Conservation (phyloP, 2,888 invertebrate genomes). For the Aphrophora alni region DNA sequence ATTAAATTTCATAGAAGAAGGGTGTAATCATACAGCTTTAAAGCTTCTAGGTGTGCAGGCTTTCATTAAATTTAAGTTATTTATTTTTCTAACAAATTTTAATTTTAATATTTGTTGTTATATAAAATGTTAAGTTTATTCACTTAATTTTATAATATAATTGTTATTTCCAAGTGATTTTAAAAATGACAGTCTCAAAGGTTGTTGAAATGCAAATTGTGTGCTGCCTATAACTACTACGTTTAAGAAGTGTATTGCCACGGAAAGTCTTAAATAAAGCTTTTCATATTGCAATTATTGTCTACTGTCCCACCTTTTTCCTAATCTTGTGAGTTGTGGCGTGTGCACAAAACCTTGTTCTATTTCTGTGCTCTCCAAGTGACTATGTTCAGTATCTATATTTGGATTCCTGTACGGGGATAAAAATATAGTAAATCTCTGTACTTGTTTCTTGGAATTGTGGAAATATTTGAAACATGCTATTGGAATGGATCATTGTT, state of each 20-base stretch:
- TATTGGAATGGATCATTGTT: too few species aligned
- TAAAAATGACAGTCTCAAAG: slow-evolving; percentile 9
- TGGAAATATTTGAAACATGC: neutral
- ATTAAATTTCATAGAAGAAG: neutral
- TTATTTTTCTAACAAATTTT: slow-evolving; percentile 6
- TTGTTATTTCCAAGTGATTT: slow-evolving; percentile 9
- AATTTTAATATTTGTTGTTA: neutral
- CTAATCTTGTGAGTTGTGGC: neutral
- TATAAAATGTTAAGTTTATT: neutral
- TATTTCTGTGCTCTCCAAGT: slow-evolving; percentile 1
- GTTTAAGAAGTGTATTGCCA: neutral
- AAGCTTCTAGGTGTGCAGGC: neutral
- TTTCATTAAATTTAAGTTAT: neutral
- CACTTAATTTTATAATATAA: too few species aligned
- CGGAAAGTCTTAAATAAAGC: slow-evolving; percentile 3
- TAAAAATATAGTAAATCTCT: neutral
- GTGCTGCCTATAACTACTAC: slow-evolving; percentile 3
- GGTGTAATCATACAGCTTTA: neutral
- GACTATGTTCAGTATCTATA: slow-evolving; percentile 2
- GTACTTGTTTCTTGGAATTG: neutral
- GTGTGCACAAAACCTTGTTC: slow-evolving; percentile 4
- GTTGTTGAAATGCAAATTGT: slow-evolving; percentile 5
- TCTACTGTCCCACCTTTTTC: slow-evolving; percentile 7
- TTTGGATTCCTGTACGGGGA: neutral
- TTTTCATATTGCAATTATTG: slow-evolving; percentile 6